These are phyloP conservation scores for Acleris holmiana DNA, from an alignment of 2,888 invertebrate species.

Conservation along the genomic window DNA sequence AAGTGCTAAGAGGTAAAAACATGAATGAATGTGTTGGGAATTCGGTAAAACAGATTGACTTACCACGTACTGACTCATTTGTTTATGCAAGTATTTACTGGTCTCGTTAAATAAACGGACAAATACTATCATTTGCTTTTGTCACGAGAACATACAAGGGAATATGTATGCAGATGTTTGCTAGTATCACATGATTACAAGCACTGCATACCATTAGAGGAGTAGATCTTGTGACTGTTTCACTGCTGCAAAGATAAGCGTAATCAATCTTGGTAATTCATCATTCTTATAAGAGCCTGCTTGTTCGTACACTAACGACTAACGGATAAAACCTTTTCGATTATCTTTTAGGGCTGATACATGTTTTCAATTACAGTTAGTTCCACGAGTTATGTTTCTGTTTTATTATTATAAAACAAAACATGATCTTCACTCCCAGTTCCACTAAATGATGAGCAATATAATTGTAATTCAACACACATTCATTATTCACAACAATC, in stretches of 20 bases:
- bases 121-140: no score
- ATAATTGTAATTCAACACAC: conserved; percentile 25
- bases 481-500: background rate
- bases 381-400: no score
- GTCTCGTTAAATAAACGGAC: no score
- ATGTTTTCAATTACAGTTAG: no score
- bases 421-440: conserved; percentile 8
- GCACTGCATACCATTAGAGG: background rate
- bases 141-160: no score
- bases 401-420: conserved; percentile 1
- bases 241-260: conserved; percentile 7
- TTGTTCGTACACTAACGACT: background rate
- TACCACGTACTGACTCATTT: no score
- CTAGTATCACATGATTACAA: conserved; percentile 4
- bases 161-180: background rate
- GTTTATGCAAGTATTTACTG: no score
- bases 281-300: background rate
- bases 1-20: no score
- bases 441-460: conserved; percentile 18
- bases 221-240: background rate
- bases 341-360: no score
- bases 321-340: no score
- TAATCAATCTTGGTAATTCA: background rate
- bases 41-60: no score
- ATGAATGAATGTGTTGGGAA: no score